Evolutionary conservation across 2,888 invertebrate species (phyloP), one percentile per base, ranked within the genome.

Genomic region (Seira musarum): DNA sequence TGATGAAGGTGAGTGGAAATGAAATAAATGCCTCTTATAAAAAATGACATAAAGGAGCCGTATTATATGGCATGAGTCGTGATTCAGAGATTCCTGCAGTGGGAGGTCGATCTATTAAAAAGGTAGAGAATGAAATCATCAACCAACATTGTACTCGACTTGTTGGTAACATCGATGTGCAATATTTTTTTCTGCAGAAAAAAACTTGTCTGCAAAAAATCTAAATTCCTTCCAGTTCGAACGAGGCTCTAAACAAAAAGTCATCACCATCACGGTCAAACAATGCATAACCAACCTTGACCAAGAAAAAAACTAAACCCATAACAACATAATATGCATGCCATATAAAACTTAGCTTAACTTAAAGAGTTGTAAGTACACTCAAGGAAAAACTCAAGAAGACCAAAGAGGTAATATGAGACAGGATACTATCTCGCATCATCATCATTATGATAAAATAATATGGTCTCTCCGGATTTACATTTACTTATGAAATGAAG

Each of bases 211-310:
- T 24, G 15, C 22, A 30, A 66, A 5, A 19, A 10, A 5, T 19
- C 19, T 30, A 57, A 66, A 57, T 25, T 66, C 66, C 53, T 57
- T 73, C 53, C 65, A 30, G 30, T 30, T 30, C 30, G 3, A 73
- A 73, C 73, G 35, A 75, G 76, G 76, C 53, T 76, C 76, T 76
- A 73, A 76, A 76, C 30, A 69, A 46, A 64, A 76, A 25, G 17
- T n/a, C 25, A 66, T 22, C 61, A 68, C 19, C 24, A 63, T 68
- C 21, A 63, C 40, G 57, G 60, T 53, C n/a, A 65, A 73, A 25
- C 66, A 35, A 46, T 40, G 46, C 63, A 63, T 5, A 65, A 53
- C n/a, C n/a, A 74, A 17, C 74, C 74, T 74, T 67, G 67, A 67
- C 74, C 67, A 74, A 74, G 68, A 67, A 74, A 67, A n/a, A n/a